Base-by-base conservation (phyloP, 2,797 vertebrate species). In the Pagetopsis macropterus region DNA sequence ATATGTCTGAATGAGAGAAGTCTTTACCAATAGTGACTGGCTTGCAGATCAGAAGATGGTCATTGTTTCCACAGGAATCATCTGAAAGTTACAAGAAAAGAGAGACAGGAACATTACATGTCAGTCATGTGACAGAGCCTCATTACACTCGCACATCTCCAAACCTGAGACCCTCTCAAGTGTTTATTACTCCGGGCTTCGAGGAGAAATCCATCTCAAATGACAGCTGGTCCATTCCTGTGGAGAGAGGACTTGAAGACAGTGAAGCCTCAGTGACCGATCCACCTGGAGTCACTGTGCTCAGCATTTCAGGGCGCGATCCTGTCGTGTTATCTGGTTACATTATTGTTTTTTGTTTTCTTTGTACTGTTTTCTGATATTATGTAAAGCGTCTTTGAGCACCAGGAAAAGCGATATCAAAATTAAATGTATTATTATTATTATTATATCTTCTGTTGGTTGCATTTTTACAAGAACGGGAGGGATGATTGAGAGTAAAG, bases 171-270 rank as follows among this genome's bases (percentile, higher is more conserved):
- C 70, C 67, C 87, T 89, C 87, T 92, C 83, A 84, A 90, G 90
- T 92, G 91, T 91, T 93, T 92, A 91, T 93, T 92, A 88, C 89
- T 75, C 82, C 83, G 85, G 84, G 82, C 83, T 79, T 89, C 43
- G 2, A 83, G 86, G 87, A 86, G 75, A 89, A 89, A 91, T 93
- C 83, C 72, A 92, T 93, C 81, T 86, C 78, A 92, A 92, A 93
- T 92, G 92, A 93, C 94, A 93, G 89, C 89, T 88, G 89, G 84
- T 88, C 72, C 73, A 62, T 76, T 89, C 80, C 81, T 83, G 84
- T 65, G 69, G 80, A 91, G 82, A 79, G 65, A 58, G 76, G 75
- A 64, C 87, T 45, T 75, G 81, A 62, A 68, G 75, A 78, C 83
- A 66, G 69, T 54, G 73, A 86, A 21, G 41, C 58, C 67, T 76